Evolutionary conservation across 2,888 invertebrate species (phyloP).

Genomic region (Exocentrus adspersus): DNA sequence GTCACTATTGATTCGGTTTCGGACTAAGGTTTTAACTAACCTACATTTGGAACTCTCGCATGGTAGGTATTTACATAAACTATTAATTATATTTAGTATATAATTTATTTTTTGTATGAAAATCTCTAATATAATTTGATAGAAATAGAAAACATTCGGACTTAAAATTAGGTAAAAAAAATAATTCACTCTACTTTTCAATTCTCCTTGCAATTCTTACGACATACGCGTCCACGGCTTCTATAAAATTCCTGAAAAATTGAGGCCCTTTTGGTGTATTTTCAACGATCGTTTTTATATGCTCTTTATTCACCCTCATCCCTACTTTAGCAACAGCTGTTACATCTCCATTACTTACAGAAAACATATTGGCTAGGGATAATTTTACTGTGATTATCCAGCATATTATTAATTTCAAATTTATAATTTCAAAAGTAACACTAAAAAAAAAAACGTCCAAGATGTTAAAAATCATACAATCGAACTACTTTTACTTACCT

Average conservation of each 20-base stretch:
- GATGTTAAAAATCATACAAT: too few species aligned
- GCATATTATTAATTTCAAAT: constrained; percentile 29
- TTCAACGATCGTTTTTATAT: constrained; percentile 34
- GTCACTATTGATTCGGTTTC: too few species aligned
- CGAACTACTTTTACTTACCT: too few species aligned
- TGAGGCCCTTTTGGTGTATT: constrained; percentile 29
- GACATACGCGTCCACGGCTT: constrained; percentile 33
- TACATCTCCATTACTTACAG: constrained; percentile 21
- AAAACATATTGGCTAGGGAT: constrained; percentile 20
- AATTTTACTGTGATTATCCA: constrained; percentile 35
- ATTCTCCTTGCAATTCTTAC: constrained; percentile 26
- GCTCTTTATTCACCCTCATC: constrained; percentile 30
- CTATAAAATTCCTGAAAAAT: constrained; percentile 31
- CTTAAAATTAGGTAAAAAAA: constrained; percentile 1
- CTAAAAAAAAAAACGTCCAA: constrained; percentile 32
- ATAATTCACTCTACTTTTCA: not conserved
- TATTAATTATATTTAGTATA: not conserved
- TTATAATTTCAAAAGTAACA: constrained; percentile 32
- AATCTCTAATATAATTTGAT: not conserved
- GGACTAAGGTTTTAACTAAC: too few species aligned
- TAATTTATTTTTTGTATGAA: not conserved
- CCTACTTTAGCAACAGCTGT: constrained; percentile 18
- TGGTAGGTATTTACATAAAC: too few species aligned
- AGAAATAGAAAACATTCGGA: not conserved
- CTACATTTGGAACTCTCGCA: too few species aligned